Evolutionary conservation across 2,888 invertebrate genomes (phyloP), one percentile per base, ranked within the genome.

Genomic region (Tupiocoris notatus): DNA sequence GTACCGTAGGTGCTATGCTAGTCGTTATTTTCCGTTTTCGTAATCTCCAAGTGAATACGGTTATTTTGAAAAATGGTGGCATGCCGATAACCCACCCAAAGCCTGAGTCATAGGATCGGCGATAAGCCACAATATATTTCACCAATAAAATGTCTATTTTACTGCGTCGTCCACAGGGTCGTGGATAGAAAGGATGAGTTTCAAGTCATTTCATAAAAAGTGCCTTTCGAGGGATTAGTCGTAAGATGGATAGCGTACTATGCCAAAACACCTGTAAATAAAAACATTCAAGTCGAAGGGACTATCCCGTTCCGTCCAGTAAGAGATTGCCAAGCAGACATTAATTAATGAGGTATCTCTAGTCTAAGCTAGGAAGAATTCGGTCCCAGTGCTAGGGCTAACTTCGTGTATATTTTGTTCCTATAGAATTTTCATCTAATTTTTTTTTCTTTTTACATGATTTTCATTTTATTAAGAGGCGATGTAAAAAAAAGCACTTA

Each of bases 401-500:
- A 63, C 21, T 39, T 63, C 22, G 23, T 73, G 54, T 73, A 66
- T 75, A 75, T 65, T 65, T 56, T 64, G 73, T 75, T 75, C 75
- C 75, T 75, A 66, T 54, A 16, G n/a, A n/a, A 61, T 64, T n/a
- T 75, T 68, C 23, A 18, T 63, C 22, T 73, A 63, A 63, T 2
- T 70, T 71, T 61, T 61, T 71, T 21, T 59, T 61, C 17, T 71
- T 23, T 61, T 9, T 61, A 20, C 20, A 54, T 54, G 57, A 7
- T 1, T 68, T 77, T 76, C 59, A 56, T 64, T 24, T 68, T 61
- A 39, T 39, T 21, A 71, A 76, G 78, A 73, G 77, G 76, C 77
- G 6, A 39, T 65, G 77, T 76, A 77, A 76, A 77, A 79, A 76
- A 62, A 77, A 23, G 77, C 76, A 78, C 71, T 20, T 65, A 58